Percentiles rank a stretch among this genome's conserved stretches.
Evolutionary conservation across 2,797 vertebrate species (phyloP).

Genomic region (Hyperoplus lanceolatus): DNA sequence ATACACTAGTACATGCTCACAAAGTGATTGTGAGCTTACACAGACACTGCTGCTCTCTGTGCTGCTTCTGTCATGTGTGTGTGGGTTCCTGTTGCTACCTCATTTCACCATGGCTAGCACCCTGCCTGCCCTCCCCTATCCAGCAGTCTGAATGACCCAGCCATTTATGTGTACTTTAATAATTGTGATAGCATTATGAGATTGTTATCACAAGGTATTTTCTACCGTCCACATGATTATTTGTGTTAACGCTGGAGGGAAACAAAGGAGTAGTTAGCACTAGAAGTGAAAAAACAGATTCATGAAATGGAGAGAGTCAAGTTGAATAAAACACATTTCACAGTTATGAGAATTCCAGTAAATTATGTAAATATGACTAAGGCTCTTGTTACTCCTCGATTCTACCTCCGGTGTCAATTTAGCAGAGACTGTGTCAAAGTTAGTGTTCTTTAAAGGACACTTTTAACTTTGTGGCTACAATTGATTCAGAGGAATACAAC

Average conservation of each 20-base stretch:
- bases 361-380: neutral
- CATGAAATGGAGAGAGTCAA: neutral
- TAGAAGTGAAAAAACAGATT: neutral
- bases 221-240: constrained; percentile 8
- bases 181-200: constrained; percentile 5
- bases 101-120: constrained; percentile 50
- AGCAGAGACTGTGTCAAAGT: constrained; percentile 38
- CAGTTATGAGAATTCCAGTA: neutral
- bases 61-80: constrained; percentile 54
- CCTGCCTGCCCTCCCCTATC: constrained; percentile 25
- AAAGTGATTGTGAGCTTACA: constrained; percentile 1
- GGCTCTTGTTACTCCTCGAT: constrained; percentile 22
- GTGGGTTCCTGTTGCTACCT: constrained; percentile 55
- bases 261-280: constrained; percentile 32
- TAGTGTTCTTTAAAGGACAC: neutral
- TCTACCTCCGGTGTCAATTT: constrained; percentile 39
- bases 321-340: constrained; percentile 3
- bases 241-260: constrained; percentile 23
- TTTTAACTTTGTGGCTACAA: neutral
- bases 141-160: constrained; percentile 22
- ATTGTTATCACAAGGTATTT: constrained; percentile 14
- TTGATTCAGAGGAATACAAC: neutral
- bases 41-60: constrained; percentile 70
- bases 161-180: constrained; percentile 27
- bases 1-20: neutral